Evolutionary conservation across 2,888 invertebrate genomes (phyloP), one percentile per base, ranked within the genome.

Genomic region (Drosophila imparisetae): DNA sequence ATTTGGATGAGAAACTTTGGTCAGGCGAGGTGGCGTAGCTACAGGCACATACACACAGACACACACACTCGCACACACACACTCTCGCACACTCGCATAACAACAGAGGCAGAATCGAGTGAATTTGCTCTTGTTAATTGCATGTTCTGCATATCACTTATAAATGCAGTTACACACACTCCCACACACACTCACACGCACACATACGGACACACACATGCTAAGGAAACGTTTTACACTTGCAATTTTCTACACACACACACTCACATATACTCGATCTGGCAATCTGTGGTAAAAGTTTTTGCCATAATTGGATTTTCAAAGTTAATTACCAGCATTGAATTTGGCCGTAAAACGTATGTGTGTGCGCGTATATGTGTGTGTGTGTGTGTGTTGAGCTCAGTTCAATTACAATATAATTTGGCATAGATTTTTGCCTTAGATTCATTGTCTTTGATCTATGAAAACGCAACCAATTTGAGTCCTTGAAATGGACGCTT

Each of bases 81-180:
- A 24, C 4, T 27, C 40, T 3, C n/a, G 6, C 24, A 13, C 27
- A 18, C 18, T 30, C 21, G 24, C 61, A n/a, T 13, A 32, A 32
- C 59, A 54, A 18, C 24, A 7, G 45, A 36, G 48, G 71, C 65
- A 63, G 70, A 81, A 65, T 72, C 72, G 78, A 83, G 78, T 87
- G 81, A 87, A 86, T 82, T 89, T 89, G 89, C 85, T 81, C 83
- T 90, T 90, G 90, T 90, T 90, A 91, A 91, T 90, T 91, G 90
- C 90, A 91, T 89, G 84, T 88, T 90, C 91, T 86, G 90, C 90
- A 90, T 83, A 91, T 89, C 88, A 90, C 90, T 83, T 90, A 91
- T 86, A 86, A 90, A 81, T 89, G 89, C 79, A 84, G 68, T 71
- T 67, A 81, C 84, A 72, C 52, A 29, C 57, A 49, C 55, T 54